A percentile compares a stretch with the other conserved stretches of the same genome.
These are phyloP conservation scores for Acanthurus leucopareius DNA, from an alignment of 2,797 vertebrate genomes.

Conservation along the genomic window DNA sequence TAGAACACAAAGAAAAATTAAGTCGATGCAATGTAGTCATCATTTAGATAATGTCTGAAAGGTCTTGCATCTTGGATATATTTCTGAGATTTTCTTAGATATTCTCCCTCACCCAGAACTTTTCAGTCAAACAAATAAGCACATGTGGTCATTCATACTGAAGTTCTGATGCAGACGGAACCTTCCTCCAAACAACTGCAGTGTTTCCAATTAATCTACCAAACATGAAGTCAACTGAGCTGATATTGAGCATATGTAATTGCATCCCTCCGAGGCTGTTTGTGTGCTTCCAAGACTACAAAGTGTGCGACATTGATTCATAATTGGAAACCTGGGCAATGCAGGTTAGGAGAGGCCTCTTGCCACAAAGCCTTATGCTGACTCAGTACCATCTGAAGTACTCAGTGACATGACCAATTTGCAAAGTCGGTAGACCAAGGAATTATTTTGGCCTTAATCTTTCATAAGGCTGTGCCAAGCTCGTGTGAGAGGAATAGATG, in stretches of 20 bases:
- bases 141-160: slow-evolving; percentile 2
- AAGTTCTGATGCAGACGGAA: background rate
- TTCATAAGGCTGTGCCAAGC: slow-evolving; percentile 58
- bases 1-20: background rate
- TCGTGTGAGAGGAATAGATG: slow-evolving; percentile 39
- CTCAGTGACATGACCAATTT: slow-evolving; percentile 83
- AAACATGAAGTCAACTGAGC: slow-evolving; percentile 29
- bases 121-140: slow-evolving; percentile 28
- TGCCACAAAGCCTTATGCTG: slow-evolving; percentile 64
- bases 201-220: slow-evolving; percentile 6
- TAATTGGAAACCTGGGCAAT: slow-evolving; percentile 68
- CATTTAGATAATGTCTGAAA: slow-evolving; percentile 39
- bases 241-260: slow-evolving; percentile 33
- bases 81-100: slow-evolving; percentile 5
- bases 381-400: slow-evolving; percentile 66
- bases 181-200: background rate
- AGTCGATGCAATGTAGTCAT: background rate
- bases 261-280: slow-evolving; percentile 29
- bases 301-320: slow-evolving; percentile 43
- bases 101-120: background rate
- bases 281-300: slow-evolving; percentile 28
- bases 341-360: slow-evolving; percentile 36
- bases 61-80: slow-evolving; percentile 33
- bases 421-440: slow-evolving; percentile 79
- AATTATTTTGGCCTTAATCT: slow-evolving; percentile 84